Evolutionary conservation across 2,888 invertebrate genomes (phyloP).

Genomic region (Pollenia griseotomentosa): DNA sequence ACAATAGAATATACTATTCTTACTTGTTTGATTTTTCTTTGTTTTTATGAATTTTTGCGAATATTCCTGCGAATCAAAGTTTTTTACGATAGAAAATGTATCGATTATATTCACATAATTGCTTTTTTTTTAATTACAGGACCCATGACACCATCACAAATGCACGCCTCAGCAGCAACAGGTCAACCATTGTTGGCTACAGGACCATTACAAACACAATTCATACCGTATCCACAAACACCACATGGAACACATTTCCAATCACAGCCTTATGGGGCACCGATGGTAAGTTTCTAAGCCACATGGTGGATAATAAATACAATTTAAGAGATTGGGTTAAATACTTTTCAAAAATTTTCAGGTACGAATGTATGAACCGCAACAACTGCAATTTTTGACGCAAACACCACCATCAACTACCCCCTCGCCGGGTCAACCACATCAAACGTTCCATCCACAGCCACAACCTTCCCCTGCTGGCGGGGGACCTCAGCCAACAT

Average conservation of each 20-base stretch:
- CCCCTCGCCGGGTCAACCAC: slow-evolving; percentile 86
- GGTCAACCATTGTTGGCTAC: slow-evolving; percentile 94
- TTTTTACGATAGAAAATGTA: background rate
- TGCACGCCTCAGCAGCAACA: slow-evolving; percentile 89
- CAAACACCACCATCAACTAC: slow-evolving; percentile 86
- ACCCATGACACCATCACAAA: slow-evolving; percentile 87
- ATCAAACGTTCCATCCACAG: slow-evolving; percentile 86
- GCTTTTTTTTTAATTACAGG: slow-evolving; percentile 79
- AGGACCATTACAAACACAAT: slow-evolving; percentile 89
- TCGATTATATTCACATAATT: slow-evolving; percentile 1
- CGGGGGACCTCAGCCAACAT: slow-evolving; percentile 85
- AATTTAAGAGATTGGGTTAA: background rate
- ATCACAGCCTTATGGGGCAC: slow-evolving; percentile 81
- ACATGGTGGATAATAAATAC: background rate
- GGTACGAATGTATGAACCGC: slow-evolving; percentile 89
- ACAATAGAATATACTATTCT: background rate
- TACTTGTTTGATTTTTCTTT: slow-evolving; percentile 6
- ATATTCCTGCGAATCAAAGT: background rate
- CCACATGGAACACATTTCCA: slow-evolving; percentile 85
- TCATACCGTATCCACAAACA: slow-evolving; percentile 88
- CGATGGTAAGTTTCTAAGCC: slow-evolving; percentile 84
- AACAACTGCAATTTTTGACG: slow-evolving; percentile 86
- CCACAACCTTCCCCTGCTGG: slow-evolving; percentile 86
- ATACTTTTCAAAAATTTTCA: slow-evolving; percentile 63
- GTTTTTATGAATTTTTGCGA: background rate